Evolutionary conservation across 2,797 vertebrate species (phyloP).

Genomic region (Moxostoma hubbsi): DNA sequence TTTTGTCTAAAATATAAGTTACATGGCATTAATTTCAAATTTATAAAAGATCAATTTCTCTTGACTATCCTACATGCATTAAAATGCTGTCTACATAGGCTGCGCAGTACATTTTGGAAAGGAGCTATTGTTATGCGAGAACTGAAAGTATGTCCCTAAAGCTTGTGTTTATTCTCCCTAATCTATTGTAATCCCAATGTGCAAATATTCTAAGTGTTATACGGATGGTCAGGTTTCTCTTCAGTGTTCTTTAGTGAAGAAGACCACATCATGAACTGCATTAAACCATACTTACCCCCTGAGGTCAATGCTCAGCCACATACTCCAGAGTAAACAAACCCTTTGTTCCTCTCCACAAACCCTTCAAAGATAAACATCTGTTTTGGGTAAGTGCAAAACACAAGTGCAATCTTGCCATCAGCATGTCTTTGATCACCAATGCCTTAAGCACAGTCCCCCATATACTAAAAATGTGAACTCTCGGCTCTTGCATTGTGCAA

Average conservation of each 20-base stretch:
- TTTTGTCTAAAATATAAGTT: no score
- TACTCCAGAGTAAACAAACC: constrained; percentile 21
- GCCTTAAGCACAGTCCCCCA: constrained; percentile 49
- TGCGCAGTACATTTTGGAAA: no score
- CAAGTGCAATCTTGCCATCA: constrained; percentile 44
- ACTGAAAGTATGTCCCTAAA: neutral
- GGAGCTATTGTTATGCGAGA: no score
- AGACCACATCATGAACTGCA: constrained; percentile 30
- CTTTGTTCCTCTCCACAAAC: constrained; percentile 43
- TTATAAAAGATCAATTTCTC: no score
- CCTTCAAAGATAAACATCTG: constrained; percentile 48
- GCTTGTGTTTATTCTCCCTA: neutral
- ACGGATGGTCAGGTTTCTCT: neutral
- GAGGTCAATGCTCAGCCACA: constrained; percentile 9
- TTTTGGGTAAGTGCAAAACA: constrained; percentile 43
- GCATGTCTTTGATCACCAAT: constrained; percentile 45
- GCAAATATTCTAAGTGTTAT: constrained; percentile 17
- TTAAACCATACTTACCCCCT: constrained; percentile 21
- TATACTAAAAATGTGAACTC: constrained; percentile 20
- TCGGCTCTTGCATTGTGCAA: constrained; percentile 1
- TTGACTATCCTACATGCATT: no score
- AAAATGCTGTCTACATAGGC: no score
- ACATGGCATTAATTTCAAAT: no score
- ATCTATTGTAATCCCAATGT: constrained; percentile 7
- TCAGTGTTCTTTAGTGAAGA: neutral